A percentile compares a stretch with the other conserved stretches of the same genome.
These are phyloP conservation scores for Ernsta delagoae DNA, from an alignment of 2,888 invertebrate species.

Conservation along the genomic window DNA sequence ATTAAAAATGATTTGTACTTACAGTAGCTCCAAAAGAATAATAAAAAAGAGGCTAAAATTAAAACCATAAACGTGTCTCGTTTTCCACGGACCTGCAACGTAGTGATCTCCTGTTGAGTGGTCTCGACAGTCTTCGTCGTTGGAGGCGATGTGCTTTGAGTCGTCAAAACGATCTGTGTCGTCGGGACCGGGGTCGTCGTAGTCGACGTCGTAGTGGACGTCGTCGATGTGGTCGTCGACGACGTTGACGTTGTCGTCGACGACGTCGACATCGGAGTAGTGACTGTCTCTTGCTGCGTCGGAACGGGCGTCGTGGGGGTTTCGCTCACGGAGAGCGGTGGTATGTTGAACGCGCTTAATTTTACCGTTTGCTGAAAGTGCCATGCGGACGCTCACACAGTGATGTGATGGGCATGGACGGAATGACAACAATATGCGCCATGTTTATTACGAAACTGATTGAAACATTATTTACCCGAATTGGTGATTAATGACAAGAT, in stretches of 20 bases:
- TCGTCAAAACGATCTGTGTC: conserved; percentile 40
- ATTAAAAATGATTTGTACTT: conserved; percentile 14
- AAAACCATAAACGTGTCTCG: background rate
- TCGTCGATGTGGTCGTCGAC: conserved; percentile 45
- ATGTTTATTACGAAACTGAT: background rate
- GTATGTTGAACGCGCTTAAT: conserved; percentile 78
- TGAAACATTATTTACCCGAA: background rate
- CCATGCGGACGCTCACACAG: conserved; percentile 82
- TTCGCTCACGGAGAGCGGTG: conserved; percentile 64
- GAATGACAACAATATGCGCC: conserved; percentile 55
- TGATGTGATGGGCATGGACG: conserved; percentile 63
- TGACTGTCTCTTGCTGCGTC: conserved; percentile 43
- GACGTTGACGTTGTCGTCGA: conserved; percentile 52
- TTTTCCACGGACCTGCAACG: conserved; percentile 47
- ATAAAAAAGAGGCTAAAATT: background rate
- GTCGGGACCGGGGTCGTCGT: conserved; percentile 49
- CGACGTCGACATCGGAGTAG: conserved; percentile 48
- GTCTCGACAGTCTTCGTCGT: conserved; percentile 64
- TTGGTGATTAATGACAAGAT: background rate
- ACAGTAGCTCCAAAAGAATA: conserved; percentile 15
- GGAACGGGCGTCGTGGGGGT: conserved; percentile 56
- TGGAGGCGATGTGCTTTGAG: conserved; percentile 60
- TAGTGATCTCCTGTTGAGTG: conserved; percentile 67
- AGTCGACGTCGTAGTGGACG: conserved; percentile 54
- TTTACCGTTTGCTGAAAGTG: conserved; percentile 84